A percentile compares a stretch with the other conserved stretches of the same genome.
phyloP scores from a whole-genome alignment of 2,888 invertebrate species.

The Callyntrura guangdongensis region DNA sequence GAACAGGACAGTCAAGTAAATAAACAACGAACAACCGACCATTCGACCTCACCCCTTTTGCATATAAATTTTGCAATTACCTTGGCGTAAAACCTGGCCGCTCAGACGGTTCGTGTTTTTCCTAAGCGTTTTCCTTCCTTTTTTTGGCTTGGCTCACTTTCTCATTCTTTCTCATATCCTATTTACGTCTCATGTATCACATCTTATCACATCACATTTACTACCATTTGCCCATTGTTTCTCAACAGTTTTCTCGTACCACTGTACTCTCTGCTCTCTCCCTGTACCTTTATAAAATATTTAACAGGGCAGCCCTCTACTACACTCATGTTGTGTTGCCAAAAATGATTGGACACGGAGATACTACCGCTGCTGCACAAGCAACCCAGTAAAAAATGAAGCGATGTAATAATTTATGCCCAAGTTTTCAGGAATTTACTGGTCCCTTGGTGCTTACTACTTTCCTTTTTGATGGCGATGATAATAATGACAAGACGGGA shows the following conservation, averaged over 20 bases:
- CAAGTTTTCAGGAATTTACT: slow-evolving; percentile 63
- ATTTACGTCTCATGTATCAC: slow-evolving; percentile 38
- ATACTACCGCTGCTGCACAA: background rate
- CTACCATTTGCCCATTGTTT: slow-evolving; percentile 46
- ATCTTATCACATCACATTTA: slow-evolving; percentile 60
- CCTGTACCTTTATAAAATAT: slow-evolving; percentile 43
- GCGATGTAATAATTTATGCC: slow-evolving; percentile 65
- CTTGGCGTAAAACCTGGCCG: slow-evolving; percentile 32
- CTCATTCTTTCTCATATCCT: slow-evolving; percentile 24
- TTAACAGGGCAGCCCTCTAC: slow-evolving; percentile 22
- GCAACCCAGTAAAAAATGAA: slow-evolving; percentile 27
- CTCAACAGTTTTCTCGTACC: slow-evolving; percentile 51
- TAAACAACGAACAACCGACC: slow-evolving; percentile 62
- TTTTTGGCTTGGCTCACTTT: slow-evolving; percentile 10
- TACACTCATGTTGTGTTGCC: slow-evolving; percentile 45
- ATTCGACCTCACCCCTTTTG: slow-evolving; percentile 73
- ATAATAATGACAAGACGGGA: slow-evolving; percentile 61
- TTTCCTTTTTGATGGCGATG: slow-evolving; percentile 60
- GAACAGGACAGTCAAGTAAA: slow-evolving; percentile 53
- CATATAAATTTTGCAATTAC: slow-evolving; percentile 78
- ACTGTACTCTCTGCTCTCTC: background rate
- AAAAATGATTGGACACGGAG: slow-evolving; percentile 24
- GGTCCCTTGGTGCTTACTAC: slow-evolving; percentile 63
- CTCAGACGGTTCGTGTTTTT: slow-evolving; percentile 17
- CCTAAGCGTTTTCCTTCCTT: background rate